These are phyloP conservation scores for Drosophila meridionalis DNA, from an alignment of 2,888 invertebrate species.

Conservation along the genomic window DNA sequence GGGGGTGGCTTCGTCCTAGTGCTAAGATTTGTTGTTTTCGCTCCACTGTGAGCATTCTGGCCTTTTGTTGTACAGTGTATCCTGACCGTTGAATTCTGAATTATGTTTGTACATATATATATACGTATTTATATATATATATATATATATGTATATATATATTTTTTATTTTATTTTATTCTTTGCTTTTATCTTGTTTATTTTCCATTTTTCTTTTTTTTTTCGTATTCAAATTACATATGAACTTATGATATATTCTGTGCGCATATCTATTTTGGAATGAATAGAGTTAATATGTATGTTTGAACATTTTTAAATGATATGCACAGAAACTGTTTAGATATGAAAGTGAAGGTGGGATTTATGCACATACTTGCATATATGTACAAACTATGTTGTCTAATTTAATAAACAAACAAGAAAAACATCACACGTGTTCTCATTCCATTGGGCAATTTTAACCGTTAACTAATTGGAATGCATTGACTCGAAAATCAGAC, in stretches of 20 bases:
- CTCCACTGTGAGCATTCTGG: conserved; percentile 8
- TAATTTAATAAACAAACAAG: conserved; percentile 8
- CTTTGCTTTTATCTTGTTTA: conserved; percentile 1
- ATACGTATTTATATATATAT: conserved; percentile 12
- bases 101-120: conserved; percentile 24
- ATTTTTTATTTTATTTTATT: conserved; percentile 3
- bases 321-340: background rate
- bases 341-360: conserved; percentile 2
- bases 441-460: background rate
- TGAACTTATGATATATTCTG: background rate
- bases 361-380: conserved; percentile 8
- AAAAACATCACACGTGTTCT: background rate
- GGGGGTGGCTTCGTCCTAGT: conserved; percentile 36
- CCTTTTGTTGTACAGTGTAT: conserved; percentile 35
- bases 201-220: background rate
- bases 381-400: conserved; percentile 5
- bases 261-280: background rate
- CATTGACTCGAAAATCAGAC: too few species aligned
- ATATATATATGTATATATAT: conserved; percentile 12
- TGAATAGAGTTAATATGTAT: background rate
- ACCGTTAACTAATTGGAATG: background rate
- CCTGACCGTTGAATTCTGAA: conserved; percentile 20
- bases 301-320: background rate
- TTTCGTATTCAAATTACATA: conserved; percentile 1
- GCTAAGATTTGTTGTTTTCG: conserved; percentile 32